These are phyloP conservation scores for Sebastes cheni DNA, from an alignment of 2,797 vertebrate species.

Conservation along the genomic window DNA sequence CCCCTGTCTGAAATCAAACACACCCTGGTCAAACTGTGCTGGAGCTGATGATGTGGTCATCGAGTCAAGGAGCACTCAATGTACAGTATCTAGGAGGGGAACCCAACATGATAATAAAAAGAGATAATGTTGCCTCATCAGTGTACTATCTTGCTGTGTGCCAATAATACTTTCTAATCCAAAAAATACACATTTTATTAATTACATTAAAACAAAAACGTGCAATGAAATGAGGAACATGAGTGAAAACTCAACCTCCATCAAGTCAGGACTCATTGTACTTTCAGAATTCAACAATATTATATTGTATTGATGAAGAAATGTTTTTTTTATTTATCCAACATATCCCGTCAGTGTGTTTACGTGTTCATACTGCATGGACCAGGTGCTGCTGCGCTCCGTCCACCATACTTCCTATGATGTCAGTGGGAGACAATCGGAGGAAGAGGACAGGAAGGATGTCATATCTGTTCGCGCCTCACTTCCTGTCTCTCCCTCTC, in stretches of 20 bases:
- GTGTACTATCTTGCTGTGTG: not conserved
- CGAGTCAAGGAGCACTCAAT: not conserved
- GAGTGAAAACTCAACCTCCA: not conserved
- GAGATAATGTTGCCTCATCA: not conserved
- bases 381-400: constrained; percentile 56
- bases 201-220: not conserved
- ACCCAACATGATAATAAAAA: not conserved
- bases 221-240: not conserved
- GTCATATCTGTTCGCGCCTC: constrained; percentile 72
- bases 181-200: not conserved
- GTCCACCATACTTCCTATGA: constrained; percentile 66
- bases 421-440: constrained; percentile 80
- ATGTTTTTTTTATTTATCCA: too few relatives aligned
- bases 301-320: not conserved
- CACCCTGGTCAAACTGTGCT: not conserved
- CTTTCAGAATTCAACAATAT: not conserved
- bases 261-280: not conserved
- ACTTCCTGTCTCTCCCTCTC: constrained; percentile 70
- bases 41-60: not conserved
- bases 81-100: not conserved
- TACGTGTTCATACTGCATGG: not conserved
- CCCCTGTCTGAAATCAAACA: constrained; percentile 82
- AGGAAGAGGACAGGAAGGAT: constrained; percentile 84
- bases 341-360: not conserved
- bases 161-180: not conserved